These are phyloP conservation scores for Melanitta fusca DNA, from an alignment of 2,797 vertebrate species.

Conservation along the genomic window DNA sequence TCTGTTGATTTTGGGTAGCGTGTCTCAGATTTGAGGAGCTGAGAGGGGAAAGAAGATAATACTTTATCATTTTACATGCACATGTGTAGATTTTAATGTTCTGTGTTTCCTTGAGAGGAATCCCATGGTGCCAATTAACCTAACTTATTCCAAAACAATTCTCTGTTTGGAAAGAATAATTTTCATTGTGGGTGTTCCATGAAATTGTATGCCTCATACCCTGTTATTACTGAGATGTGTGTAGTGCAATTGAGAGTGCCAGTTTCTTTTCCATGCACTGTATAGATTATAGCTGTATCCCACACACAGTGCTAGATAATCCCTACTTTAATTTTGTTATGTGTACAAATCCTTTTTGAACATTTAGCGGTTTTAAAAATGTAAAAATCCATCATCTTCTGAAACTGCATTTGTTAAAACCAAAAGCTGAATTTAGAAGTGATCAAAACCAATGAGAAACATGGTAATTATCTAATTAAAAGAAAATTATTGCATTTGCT, in stretches of 20 bases:
- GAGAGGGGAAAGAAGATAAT: constrained; percentile 80
- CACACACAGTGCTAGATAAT: constrained; percentile 85
- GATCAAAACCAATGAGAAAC: constrained; percentile 70
- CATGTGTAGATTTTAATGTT: constrained; percentile 92
- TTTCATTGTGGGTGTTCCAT: constrained; percentile 89
- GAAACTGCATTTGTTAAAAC: constrained; percentile 70
- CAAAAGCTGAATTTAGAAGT: constrained; percentile 74
- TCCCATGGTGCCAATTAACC: constrained; percentile 93
- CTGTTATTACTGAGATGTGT: constrained; percentile 84
- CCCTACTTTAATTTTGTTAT: constrained; percentile 81
- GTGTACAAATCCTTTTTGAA: constrained; percentile 77
- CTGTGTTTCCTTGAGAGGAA: constrained; percentile 90
- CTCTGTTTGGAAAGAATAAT: constrained; percentile 88
- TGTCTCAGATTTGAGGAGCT: constrained; percentile 75
- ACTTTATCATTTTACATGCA: constrained; percentile 88
- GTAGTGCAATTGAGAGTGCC: constrained; percentile 77
- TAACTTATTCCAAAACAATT: constrained; percentile 94
- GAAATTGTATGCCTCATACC: constrained; percentile 84
- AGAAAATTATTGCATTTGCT: constrained; percentile 51
- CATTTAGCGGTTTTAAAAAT: constrained; percentile 76
- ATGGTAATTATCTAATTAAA: constrained; percentile 69
- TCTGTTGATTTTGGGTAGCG: constrained; percentile 84
- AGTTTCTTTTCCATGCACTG: constrained; percentile 77
- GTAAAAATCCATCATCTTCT: constrained; percentile 73
- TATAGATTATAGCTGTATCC: constrained; percentile 80